A percentile compares a stretch with the other conserved stretches of the same genome.
These are phyloP conservation scores for Lycopodina hypogea DNA, from an alignment of 37 sponge, comb jelly and placozoan genomes.

Conservation along the genomic window DNA sequence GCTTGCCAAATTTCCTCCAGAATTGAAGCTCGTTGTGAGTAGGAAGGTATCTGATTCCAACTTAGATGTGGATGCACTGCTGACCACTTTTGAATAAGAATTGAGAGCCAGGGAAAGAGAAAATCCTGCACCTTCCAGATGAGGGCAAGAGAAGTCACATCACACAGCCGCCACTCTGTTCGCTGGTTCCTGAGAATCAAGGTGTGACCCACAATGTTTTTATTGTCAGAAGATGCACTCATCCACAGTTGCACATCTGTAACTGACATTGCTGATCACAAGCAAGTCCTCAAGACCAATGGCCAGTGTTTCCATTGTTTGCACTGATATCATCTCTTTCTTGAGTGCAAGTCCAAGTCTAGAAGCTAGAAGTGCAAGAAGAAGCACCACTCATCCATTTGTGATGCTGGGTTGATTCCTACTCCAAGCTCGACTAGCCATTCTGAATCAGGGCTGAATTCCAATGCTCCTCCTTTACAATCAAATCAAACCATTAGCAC, in stretches of 20 bases:
- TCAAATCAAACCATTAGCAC: conserved; percentile 19
- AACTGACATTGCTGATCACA: conserved; percentile 7
- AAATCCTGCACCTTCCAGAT: neutral
- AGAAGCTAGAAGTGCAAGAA: conserved; percentile 7
- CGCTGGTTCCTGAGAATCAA: conserved; percentile 12
- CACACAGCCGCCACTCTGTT: conserved; percentile 18
- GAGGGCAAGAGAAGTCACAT: neutral
- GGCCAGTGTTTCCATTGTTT: conserved; percentile 45
- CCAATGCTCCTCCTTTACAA: neutral
- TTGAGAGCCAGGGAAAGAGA: conserved; percentile 37
- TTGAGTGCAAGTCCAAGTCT: conserved; percentile 15
- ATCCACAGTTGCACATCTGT: conserved; percentile 24
- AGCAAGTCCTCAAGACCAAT: conserved; percentile 27
- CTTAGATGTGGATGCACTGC: conserved; percentile 8
- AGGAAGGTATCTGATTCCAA: conserved; percentile 1
- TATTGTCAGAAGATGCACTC: conserved; percentile 37
- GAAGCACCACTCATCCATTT: conserved; percentile 47
- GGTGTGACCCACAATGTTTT: neutral
- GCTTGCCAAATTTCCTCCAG: conserved; percentile 22
- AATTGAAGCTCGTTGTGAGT: conserved; percentile 24
- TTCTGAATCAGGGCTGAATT: neutral
- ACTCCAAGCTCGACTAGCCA: neutral
- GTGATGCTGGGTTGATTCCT: conserved; percentile 14
- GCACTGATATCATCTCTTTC: conserved; percentile 9
- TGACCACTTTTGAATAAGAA: conserved; percentile 10